Conservation (phyloP, 2,888 invertebrate species). For the Empis livida region DNA sequence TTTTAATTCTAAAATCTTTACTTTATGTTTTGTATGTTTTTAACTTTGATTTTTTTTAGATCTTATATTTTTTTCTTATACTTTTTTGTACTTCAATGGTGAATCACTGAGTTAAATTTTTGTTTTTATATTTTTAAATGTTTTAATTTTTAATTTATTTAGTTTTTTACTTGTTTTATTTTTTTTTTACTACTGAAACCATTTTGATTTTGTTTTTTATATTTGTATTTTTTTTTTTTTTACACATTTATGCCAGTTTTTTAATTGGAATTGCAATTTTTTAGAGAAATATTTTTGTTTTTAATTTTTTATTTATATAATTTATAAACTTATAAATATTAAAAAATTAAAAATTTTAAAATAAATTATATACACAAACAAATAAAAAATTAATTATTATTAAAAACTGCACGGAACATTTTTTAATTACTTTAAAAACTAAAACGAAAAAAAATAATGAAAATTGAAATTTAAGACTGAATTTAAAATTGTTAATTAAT, state of each 20-base stretch:
- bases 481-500: too few relatives aligned
- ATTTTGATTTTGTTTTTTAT: neutral
- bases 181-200: neutral
- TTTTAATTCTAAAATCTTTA: too few relatives aligned
- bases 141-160: neutral
- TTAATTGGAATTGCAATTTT: neutral
- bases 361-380: neutral
- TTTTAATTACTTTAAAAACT: neutral
- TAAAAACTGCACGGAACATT: neutral
- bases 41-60: too few relatives aligned
- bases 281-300: neutral
- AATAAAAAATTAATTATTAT: neutral
- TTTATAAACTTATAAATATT: neutral
- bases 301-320: neutral
- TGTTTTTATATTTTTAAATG: constrained; percentile 10
- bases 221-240: neutral
- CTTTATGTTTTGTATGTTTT: neutral
- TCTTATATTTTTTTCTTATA: neutral
- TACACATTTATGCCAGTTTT: neutral
- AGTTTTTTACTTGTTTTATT: neutral
- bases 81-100: constrained; percentile 37
- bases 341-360: neutral
- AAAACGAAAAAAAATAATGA: neutral
- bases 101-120: constrained; percentile 35
- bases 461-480: neutral